These are phyloP conservation scores for Vesta saturnalis DNA, from an alignment of 2,888 invertebrate genomes.

Conservation along the genomic window DNA sequence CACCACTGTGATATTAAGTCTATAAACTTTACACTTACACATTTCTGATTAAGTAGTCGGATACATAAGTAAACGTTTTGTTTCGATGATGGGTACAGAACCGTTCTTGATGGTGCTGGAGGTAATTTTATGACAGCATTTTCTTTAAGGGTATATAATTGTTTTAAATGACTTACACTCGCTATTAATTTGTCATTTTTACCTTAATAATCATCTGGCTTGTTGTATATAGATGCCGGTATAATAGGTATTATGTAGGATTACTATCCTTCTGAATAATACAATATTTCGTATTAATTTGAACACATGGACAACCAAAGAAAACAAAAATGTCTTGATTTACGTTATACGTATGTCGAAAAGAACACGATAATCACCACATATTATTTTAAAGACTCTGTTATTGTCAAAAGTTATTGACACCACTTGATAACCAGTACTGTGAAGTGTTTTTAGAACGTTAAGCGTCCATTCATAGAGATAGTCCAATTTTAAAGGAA, in stretches of 20 bases:
- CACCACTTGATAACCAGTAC: not conserved
- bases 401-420: not conserved
- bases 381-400: not conserved
- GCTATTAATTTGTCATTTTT: no score
- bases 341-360: not conserved
- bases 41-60: not conserved
- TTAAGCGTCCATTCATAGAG: not conserved
- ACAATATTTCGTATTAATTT: no score
- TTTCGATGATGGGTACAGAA: not conserved
- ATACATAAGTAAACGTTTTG: conserved; percentile 3
- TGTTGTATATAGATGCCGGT: no score
- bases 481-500: not conserved
- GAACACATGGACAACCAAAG: not conserved
- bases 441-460: not conserved
- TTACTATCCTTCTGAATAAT: no score
- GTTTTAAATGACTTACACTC: no score
- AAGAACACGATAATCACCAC: not conserved
- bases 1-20: no score
- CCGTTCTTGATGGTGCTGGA: not conserved
- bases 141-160: not conserved
- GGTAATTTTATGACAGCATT: not conserved
- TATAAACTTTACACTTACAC: not conserved
- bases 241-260: no score
- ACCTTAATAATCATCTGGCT: no score
- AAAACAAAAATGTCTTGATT: not conserved